Percentiles rank a stretch among this genome's conserved stretches.
These are phyloP conservation scores for Zaprionus camerounensis DNA, from an alignment of 1,140 invertebrate genomes.

Conservation along the genomic window DNA sequence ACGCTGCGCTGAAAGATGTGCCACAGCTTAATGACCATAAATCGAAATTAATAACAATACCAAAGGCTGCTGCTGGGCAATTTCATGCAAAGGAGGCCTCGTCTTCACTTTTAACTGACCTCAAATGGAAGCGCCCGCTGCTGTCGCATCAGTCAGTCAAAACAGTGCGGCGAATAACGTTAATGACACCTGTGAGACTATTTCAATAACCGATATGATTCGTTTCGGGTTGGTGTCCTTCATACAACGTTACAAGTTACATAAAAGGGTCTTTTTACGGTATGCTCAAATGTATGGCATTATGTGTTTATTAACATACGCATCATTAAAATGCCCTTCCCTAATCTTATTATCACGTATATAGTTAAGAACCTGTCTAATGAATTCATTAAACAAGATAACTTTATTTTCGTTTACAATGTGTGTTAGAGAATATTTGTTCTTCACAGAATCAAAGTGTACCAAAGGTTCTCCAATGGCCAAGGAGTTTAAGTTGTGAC, in stretches of 20 bases:
- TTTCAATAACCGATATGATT: slow-evolving; percentile 79
- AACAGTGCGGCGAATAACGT: slow-evolving; percentile 58
- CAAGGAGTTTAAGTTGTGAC: too few species aligned
- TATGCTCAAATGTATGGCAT: too few species aligned
- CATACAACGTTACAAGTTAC: slow-evolving; percentile 29
- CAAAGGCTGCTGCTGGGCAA: slow-evolving; percentile 40
- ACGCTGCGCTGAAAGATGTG: slow-evolving; percentile 64
- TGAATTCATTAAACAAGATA: neutral
- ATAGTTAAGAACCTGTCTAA: too few species aligned
- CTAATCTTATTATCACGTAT: too few species aligned
- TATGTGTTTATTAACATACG: too few species aligned
- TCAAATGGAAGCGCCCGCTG: slow-evolving; percentile 63
- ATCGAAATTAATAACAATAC: slow-evolving; percentile 77
- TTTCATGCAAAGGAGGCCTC: slow-evolving; percentile 8
- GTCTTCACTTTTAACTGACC: slow-evolving; percentile 53
- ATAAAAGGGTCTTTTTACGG: neutral
- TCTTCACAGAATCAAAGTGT: neutral
- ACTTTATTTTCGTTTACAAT: neutral
- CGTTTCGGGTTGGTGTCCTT: slow-evolving; percentile 52
- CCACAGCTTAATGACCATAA: slow-evolving; percentile 77
- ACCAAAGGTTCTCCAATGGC: slow-evolving; percentile 4
- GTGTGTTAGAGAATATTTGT: neutral
- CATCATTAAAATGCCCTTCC: too few species aligned
- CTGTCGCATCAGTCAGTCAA: slow-evolving; percentile 6
- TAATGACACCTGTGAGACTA: slow-evolving; percentile 80